These are phyloP conservation scores for Perca flavescens DNA, from an alignment of 2,113 vertebrate genomes.

Conservation along the genomic window DNA sequence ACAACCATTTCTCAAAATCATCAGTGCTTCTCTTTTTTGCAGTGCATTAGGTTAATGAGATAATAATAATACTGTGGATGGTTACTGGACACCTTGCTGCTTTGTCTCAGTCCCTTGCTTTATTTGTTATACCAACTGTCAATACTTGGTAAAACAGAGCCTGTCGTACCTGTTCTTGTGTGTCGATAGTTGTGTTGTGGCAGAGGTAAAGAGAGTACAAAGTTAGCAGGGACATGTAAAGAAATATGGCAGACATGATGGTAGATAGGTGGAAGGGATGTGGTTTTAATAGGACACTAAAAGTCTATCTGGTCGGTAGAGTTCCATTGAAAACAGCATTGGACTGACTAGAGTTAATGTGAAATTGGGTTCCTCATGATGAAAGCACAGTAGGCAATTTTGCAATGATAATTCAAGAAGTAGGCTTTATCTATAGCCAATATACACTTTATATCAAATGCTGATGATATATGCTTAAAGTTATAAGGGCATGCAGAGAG, in stretches of 20 bases:
- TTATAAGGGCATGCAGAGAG: constrained; percentile 22
- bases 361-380: background rate
- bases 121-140: background rate
- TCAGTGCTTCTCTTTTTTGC: background rate
- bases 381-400: background rate
- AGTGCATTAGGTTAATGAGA: background rate
- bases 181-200: background rate
- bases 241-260: background rate
- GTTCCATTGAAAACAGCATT: background rate
- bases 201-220: background rate
- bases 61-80: background rate
- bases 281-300: background rate
- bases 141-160: background rate
- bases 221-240: background rate
- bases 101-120: background rate
- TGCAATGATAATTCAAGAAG: background rate
- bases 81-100: background rate
- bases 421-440: background rate
- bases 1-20: background rate
- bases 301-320: background rate
- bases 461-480: constrained; percentile 15
- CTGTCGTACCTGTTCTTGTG: constrained; percentile 45
- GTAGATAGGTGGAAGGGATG: background rate
- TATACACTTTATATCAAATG: constrained; percentile 19
- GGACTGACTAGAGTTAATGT: background rate